Conservation (phyloP, 1,140 invertebrate genomes). For the Listronotus bonariensis region DNA sequence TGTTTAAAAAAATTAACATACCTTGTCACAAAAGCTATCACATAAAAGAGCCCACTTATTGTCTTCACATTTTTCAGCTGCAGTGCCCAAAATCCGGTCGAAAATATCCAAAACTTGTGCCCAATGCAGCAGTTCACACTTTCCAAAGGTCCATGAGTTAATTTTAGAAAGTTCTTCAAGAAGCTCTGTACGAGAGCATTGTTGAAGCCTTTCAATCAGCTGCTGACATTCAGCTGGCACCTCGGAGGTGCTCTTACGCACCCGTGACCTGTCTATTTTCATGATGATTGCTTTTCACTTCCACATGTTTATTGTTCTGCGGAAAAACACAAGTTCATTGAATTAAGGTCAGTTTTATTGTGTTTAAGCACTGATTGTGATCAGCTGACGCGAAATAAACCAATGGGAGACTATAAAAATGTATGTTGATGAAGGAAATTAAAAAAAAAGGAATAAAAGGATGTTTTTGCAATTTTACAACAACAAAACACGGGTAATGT, state of each 20-base stretch:
- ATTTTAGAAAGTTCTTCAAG: conserved; percentile 74
- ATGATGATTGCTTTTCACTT: conserved; percentile 58
- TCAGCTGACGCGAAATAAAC: no score
- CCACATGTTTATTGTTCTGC: conserved; percentile 22
- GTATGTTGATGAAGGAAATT: no score
- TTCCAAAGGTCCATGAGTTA: conserved; percentile 87
- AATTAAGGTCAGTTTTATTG: no score
- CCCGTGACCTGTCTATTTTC: conserved; percentile 85
- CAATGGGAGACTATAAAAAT: no score
- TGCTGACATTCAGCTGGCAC: conserved; percentile 83
- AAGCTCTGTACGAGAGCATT: conserved; percentile 72
- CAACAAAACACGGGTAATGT: no score
- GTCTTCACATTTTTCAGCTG: conserved; percentile 66
- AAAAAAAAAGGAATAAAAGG: no score
- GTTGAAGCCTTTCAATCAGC: conserved; percentile 78
- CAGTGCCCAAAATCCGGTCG: conserved; percentile 80
- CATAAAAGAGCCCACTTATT: conserved; percentile 80
- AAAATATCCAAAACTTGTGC: conserved; percentile 85
- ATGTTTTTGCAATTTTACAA: no score
- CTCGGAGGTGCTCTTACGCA: conserved; percentile 88
- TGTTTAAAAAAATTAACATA: conserved; percentile 14
- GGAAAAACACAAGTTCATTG: background rate
- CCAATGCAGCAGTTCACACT: conserved; percentile 92
- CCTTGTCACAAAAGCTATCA: conserved; percentile 61
- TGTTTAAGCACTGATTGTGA: no score